These are phyloP conservation scores for Pontoporia blainvillei DNA, from an alignment of 2,113 vertebrate genomes.

Conservation along the genomic window DNA sequence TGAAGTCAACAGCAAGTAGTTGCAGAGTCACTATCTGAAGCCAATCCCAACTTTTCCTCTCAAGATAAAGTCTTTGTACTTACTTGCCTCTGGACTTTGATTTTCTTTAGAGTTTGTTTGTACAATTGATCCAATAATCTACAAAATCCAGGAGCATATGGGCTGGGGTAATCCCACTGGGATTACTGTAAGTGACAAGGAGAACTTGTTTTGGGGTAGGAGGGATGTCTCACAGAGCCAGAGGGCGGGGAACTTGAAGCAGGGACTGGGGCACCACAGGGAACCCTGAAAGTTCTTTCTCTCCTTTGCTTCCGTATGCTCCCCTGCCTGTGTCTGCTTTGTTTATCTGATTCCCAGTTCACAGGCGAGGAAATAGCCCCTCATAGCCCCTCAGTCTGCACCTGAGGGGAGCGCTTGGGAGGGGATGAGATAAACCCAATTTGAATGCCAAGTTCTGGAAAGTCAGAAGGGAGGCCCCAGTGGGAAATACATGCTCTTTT, in stretches of 20 bases:
- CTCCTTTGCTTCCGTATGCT: background rate
- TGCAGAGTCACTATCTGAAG: background rate
- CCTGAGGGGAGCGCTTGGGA: background rate
- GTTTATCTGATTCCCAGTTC: background rate
- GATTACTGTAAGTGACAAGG: background rate
- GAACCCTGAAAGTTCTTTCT: background rate
- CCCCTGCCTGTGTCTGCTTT: background rate
- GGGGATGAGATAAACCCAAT: background rate
- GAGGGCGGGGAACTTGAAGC: background rate
- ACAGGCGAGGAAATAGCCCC: background rate
- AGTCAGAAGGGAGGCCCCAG: background rate
- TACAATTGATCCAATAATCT: background rate
- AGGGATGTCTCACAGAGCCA: background rate
- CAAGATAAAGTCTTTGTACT: background rate
- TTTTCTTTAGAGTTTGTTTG: background rate
- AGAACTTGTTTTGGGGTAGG: background rate
- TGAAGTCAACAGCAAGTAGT: background rate
- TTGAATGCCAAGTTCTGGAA: background rate
- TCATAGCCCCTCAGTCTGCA: background rate
- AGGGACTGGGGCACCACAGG: background rate
- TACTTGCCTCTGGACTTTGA: background rate
- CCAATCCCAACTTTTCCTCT: background rate
- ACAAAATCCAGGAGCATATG: rapidly evolving
- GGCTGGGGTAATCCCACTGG: background rate
- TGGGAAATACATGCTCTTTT: background rate